Evolutionary conservation across 1,140 invertebrate genomes (phyloP).

Genomic region (Zaprionus ornatus): DNA sequence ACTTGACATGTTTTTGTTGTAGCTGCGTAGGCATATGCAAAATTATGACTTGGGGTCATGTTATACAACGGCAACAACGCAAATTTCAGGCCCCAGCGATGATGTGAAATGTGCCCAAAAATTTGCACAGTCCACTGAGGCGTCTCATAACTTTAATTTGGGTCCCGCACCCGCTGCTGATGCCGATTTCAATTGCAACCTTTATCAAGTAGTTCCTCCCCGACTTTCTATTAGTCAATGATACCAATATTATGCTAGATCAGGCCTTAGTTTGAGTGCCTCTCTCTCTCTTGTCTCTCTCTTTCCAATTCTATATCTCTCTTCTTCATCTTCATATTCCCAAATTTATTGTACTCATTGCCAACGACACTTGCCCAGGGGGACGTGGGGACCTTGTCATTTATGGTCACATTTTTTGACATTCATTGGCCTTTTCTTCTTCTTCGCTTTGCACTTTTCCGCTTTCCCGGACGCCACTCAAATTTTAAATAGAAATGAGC

Average conservation of each 20-base stretch:
- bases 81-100: not conserved
- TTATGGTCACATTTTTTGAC: constrained; percentile 80
- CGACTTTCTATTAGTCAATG: constrained; percentile 13
- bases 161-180: not conserved
- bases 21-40: constrained; percentile 42
- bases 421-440: constrained; percentile 71
- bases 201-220: constrained; percentile 30
- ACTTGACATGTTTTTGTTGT: constrained; percentile 35
- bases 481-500: constrained; percentile 81
- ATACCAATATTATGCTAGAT: constrained; percentile 21
- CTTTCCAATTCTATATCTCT: constrained; percentile 29
- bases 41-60: constrained; percentile 38
- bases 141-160: constrained; percentile 61
- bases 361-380: constrained; percentile 26
- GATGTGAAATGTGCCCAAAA: constrained; percentile 56
- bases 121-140: constrained; percentile 59
- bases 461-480: constrained; percentile 53
- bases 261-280: not conserved
- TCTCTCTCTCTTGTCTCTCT: constrained; percentile 5
- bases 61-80: constrained; percentile 16
- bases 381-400: constrained; percentile 50
- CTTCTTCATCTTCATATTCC: constrained; percentile 49
- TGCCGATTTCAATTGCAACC: constrained; percentile 44
- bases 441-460: constrained; percentile 7
- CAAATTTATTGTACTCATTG: constrained; percentile 72